Conservation (phyloP, 2,797 vertebrate species). For the Crotalus adamanteus region DNA sequence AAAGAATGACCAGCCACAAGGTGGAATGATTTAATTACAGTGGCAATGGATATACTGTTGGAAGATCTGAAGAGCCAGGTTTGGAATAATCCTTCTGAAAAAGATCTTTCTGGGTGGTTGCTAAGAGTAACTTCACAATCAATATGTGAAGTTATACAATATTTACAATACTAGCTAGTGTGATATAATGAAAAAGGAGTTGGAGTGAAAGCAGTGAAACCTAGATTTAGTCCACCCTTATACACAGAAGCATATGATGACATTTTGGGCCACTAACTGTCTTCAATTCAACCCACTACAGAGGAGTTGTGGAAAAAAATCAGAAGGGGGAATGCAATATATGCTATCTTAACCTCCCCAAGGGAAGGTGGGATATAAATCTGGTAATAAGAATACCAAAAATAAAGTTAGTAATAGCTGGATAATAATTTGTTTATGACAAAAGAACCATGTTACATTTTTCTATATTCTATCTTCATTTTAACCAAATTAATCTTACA, state of each 20-base stretch:
- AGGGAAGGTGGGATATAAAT: not conserved
- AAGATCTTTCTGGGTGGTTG: too few relatives aligned
- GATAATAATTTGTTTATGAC: not conserved
- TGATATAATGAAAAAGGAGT: not conserved
- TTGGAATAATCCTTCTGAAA: too few relatives aligned
- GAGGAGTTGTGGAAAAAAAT: not conserved
- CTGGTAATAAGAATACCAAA: not conserved
- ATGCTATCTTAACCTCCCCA: not conserved
- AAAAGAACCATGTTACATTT: not conserved
- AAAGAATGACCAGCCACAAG: too few relatives aligned
- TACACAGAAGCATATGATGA: not conserved
- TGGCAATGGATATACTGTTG: too few relatives aligned
- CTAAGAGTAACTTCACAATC: too few relatives aligned
- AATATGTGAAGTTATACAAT: too few relatives aligned
- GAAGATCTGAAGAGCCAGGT: too few relatives aligned
- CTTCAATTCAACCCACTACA: not conserved
- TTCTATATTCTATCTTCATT: not conserved
- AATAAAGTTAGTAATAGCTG: not conserved
- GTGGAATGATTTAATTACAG: too few relatives aligned
- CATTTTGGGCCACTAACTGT: not conserved
- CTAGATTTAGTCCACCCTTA: not conserved
- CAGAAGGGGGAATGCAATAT: not conserved
- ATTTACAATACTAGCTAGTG: too few relatives aligned
- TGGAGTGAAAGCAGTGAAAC: not conserved
- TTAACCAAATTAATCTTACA: too few relatives aligned